These are phyloP conservation scores for Strigamia transsilvanica DNA, from an alignment of 2,888 invertebrate genomes.

Conservation along the genomic window DNA sequence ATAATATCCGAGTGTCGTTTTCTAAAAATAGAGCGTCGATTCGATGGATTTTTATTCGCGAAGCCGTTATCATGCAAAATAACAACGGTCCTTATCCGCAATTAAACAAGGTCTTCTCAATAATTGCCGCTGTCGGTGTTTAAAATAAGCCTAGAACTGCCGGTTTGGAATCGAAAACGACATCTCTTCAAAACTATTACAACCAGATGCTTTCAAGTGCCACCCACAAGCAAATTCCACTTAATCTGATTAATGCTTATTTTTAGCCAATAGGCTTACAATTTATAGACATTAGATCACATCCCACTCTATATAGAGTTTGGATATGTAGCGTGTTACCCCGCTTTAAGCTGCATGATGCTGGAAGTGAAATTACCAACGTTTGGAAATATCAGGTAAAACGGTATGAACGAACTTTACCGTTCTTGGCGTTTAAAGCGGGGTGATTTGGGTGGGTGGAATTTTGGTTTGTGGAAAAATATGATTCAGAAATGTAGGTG, in stretches of 20 bases:
- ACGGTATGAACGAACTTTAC: no score
- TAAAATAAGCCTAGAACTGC: background rate
- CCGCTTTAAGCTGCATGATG: no score
- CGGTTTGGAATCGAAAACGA: slow-evolving; percentile 24
- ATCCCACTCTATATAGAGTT: background rate
- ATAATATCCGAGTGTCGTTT: slow-evolving; percentile 12
- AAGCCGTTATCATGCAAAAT: background rate
- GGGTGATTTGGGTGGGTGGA: no score
- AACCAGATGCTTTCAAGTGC: slow-evolving; percentile 49
- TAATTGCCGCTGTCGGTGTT: background rate
- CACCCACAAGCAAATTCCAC: slow-evolving; percentile 27
- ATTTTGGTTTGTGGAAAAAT: no score
- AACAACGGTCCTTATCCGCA: slow-evolving; percentile 4
- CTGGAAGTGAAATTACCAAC: no score
- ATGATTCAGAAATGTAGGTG: background rate
- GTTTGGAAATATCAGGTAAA: no score
- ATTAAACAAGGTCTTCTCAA: background rate
- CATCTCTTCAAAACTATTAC: background rate
- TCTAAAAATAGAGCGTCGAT: slow-evolving; percentile 1
- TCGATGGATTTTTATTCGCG: background rate
- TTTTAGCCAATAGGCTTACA: slow-evolving; percentile 37
- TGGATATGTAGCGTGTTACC: background rate
- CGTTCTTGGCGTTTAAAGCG: no score
- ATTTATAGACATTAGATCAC: slow-evolving; percentile 10
- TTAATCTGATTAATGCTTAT: slow-evolving; percentile 44